Conservation (phyloP, 2,113 vertebrate genomes). For the Atlantisia rogersi region DNA sequence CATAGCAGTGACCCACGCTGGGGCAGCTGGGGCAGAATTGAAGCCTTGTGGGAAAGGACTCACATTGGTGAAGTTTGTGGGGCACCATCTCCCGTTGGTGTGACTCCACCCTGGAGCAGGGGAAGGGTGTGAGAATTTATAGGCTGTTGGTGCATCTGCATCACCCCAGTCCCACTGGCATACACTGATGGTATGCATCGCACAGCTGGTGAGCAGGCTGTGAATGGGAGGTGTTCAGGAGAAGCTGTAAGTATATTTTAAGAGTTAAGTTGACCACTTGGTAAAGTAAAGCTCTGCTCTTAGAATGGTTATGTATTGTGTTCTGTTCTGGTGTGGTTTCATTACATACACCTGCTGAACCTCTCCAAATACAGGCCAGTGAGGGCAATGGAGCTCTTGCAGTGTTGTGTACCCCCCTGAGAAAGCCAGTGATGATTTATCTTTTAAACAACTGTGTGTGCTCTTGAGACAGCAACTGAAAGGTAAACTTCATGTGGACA, state of each 20-base stretch:
- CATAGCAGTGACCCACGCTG: no score
- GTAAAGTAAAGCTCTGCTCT: background rate
- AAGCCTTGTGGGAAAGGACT: no score
- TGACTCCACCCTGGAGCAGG: no score
- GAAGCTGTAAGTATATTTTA: background rate
- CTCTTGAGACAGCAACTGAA: background rate
- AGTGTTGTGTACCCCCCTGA: no score
- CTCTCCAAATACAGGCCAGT: accelerated
- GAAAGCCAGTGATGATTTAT: background rate
- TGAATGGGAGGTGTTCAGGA: no score
- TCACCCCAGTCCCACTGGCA: no score
- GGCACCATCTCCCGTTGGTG: no score
- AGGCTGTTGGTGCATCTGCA: no score
- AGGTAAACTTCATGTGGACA: background rate
- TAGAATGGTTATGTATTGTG: background rate
- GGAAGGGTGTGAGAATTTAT: no score
- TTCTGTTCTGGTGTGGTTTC: background rate
- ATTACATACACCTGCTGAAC: accelerated
- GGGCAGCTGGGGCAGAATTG: no score
- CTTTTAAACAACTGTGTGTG: background rate
- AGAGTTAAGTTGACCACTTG: background rate
- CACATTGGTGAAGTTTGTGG: no score
- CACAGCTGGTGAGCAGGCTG: accelerated
- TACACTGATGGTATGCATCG: no score
- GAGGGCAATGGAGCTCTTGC: background rate